Base-by-base conservation (phyloP, 2,888 invertebrate species). In the Priapulus caudatus region DNA sequence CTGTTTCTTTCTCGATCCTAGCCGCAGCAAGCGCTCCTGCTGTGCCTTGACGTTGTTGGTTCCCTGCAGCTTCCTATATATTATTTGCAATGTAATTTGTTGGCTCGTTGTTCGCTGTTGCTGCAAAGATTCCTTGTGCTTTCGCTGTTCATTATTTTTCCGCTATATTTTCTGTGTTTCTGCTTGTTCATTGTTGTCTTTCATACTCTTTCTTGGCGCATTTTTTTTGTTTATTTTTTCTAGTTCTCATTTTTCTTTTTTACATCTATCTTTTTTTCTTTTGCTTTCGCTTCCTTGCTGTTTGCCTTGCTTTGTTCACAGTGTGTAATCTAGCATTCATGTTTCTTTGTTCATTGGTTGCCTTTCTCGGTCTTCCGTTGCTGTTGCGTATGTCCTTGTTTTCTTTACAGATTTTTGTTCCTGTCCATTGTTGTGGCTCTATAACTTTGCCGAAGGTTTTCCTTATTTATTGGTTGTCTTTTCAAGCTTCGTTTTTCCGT, bases 251-350 rank as follows among this genome's bases (percentile, higher is more conserved):
- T 33, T n/a, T 33, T 33, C 33, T 33, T 33, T n/a, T 33, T 33
- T n/a, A 15, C n/a, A 10, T 33, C n/a, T n/a, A 15, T 33, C 33
- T 33, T 33, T 33, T n/a, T 33, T 33, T n/a, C n/a, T 33, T n/a
- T 33, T 33, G 10, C n/a, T 33, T 33, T 33, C n/a, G 33, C n/a
- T n/a, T 33, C 33, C n/a, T 33, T 33, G 33, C 33, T 33, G 33
- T 33, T 33, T 33, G 10, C n/a, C n/a, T 33, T 33, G 33, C n/a
- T 33, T 33, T 10, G 10, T 33, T 33, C n/a, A n/a, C n/a, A n/a
- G 33, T 33, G 10, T 33, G 33, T 33, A 10, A 10, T 10, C 33
- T 33, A n/a, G 33, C 33, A 33, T 33, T 33, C 10, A 10, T 33
- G 33, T 33, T 33, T 10, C 33, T 10, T 10, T 33, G n/a, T 10